These are phyloP conservation scores for Nudaria mundana DNA, from an alignment of 2,888 invertebrate species.

Conservation along the genomic window DNA sequence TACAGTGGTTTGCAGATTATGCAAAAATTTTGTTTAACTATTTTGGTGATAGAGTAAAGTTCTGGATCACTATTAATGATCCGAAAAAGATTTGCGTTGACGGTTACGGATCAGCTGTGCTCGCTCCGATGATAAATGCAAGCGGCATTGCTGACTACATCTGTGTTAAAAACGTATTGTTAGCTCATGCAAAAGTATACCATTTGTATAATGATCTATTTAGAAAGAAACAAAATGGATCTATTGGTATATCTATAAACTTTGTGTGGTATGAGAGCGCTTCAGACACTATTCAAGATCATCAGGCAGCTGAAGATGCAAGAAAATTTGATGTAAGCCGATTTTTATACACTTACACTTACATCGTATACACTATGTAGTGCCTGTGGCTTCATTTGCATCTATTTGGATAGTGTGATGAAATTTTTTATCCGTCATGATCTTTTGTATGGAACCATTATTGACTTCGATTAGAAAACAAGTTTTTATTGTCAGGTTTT, in stretches of 20 bases:
- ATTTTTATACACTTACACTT: too few relatives aligned
- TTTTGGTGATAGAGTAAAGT: conserved; percentile 72
- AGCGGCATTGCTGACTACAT: conserved; percentile 74
- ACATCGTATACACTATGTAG: too few relatives aligned
- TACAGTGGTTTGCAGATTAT: conserved; percentile 79
- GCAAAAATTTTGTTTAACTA: conserved; percentile 73
- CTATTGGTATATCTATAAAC: conserved; percentile 55
- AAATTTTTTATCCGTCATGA: too few relatives aligned
- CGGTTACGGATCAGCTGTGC: conserved; percentile 52
- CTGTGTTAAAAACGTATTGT: conserved; percentile 76
- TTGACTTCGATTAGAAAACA: too few relatives aligned
- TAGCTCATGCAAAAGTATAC: conserved; percentile 79
- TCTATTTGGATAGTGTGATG: too few relatives aligned
- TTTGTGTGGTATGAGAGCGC: conserved; percentile 75
- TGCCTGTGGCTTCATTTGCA: too few relatives aligned
- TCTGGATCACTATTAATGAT: conserved; percentile 83
- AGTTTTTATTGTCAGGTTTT: too few relatives aligned
- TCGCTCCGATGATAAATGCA: conserved; percentile 58
- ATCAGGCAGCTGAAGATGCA: conserved; percentile 73
- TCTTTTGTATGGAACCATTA: too few relatives aligned
- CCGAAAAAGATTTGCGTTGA: conserved; percentile 64
- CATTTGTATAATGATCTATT: conserved; percentile 56
- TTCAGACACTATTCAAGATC: conserved; percentile 64
- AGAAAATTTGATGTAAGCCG: conserved; percentile 76
- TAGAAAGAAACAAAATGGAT: conserved; percentile 44